Conservation (phyloP, 2,113 vertebrate species). For the Ceyx margarethae region DNA sequence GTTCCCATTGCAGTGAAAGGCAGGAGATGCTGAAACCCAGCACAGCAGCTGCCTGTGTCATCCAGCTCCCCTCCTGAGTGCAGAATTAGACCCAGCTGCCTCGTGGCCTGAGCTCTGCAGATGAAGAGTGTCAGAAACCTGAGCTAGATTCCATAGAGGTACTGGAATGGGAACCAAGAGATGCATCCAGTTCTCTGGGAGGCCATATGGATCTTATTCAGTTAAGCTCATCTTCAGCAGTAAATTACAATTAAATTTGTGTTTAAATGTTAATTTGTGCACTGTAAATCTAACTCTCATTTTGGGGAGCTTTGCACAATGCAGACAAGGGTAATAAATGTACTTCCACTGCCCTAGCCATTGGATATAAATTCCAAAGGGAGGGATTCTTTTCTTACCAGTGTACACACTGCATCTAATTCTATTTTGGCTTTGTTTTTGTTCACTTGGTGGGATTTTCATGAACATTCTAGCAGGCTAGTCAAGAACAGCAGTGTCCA, state of each 20-base stretch:
- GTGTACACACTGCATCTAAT: background rate
- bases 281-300: background rate
- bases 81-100: background rate
- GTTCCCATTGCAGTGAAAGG: background rate
- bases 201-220: background rate
- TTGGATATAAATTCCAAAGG: background rate
- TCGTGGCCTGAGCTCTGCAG: background rate
- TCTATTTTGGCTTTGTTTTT: background rate
- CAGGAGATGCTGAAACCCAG: background rate
- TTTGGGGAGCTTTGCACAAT: background rate
- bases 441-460: background rate
- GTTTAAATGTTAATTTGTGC: background rate
- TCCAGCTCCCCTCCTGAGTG: background rate
- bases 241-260: background rate
- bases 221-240: background rate
- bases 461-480: background rate
- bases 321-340: background rate
- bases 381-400: background rate
- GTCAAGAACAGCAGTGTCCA: background rate
- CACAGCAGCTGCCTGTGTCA: background rate
- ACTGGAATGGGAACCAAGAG: background rate
- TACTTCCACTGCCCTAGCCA: background rate
- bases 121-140: background rate
- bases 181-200: background rate
- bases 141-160: background rate